A percentile compares a stretch with the other conserved stretches of the same genome.
These are phyloP conservation scores for Tretioscincus oriximinensis DNA, from an alignment of 2,113 vertebrate species.

Conservation along the genomic window DNA sequence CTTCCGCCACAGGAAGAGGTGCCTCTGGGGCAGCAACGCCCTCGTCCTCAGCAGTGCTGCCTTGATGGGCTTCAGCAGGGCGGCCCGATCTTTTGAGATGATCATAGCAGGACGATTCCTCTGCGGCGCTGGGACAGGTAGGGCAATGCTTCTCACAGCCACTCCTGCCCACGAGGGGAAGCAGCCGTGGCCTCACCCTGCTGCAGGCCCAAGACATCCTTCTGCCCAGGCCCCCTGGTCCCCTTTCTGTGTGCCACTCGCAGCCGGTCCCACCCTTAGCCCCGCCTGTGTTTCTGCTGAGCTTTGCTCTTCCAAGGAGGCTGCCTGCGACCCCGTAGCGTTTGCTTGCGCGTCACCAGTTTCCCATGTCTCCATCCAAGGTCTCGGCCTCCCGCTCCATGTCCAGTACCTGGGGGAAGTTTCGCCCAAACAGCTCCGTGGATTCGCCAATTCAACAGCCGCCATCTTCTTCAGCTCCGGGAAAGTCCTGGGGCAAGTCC, in stretches of 20 bases:
- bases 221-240: not conserved
- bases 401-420: slow-evolving; percentile 78
- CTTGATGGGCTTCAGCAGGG: slow-evolving; percentile 73
- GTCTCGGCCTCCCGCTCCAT: slow-evolving; percentile 64
- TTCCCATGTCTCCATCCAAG: slow-evolving; percentile 29
- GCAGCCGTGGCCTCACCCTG: not conserved
- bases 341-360: not conserved
- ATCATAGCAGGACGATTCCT: slow-evolving; percentile 76
- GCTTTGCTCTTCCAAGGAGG: no score
- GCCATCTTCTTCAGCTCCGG: slow-evolving; percentile 74
- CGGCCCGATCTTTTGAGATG: slow-evolving; percentile 76
- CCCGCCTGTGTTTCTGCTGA: no score
- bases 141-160: not conserved
- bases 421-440: slow-evolving; percentile 75
- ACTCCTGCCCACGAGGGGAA: not conserved
- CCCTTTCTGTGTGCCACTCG: no score
- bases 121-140: slow-evolving; percentile 77
- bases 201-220: not conserved
- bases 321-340: not conserved
- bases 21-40: slow-evolving; percentile 71
- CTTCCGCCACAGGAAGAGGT: slow-evolving; percentile 70
- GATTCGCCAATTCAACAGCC: slow-evolving; percentile 72
- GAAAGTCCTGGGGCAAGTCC: slow-evolving; percentile 80
- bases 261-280: no score
- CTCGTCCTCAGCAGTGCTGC: slow-evolving; percentile 71